These are phyloP conservation scores for Pectinophora gossypiella DNA, from an alignment of 1,140 invertebrate species.

Conservation along the genomic window DNA sequence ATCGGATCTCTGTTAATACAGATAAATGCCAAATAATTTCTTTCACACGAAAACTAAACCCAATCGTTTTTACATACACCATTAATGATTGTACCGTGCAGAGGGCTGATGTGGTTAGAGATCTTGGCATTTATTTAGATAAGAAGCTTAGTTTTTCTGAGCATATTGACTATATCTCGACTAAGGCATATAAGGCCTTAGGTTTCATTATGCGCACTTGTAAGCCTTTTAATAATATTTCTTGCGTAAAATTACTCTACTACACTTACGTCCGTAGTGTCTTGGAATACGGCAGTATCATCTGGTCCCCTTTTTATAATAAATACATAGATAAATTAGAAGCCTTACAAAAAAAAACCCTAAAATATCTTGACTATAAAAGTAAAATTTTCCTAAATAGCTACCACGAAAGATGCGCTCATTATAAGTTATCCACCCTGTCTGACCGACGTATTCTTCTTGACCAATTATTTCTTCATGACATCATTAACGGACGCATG, in stretches of 20 bases:
- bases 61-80: not conserved
- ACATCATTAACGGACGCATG: not conserved
- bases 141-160: conserved; percentile 7
- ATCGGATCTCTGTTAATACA: not conserved
- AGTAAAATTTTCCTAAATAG: not conserved
- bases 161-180: conserved; percentile 13
- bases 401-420: not conserved
- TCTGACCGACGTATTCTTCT: not conserved
- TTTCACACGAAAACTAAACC: not conserved
- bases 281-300: conserved; percentile 8
- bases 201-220: conserved; percentile 10
- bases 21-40: not conserved
- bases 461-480: not conserved
- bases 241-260: conserved; percentile 9
- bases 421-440: not conserved
- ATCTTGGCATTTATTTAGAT: conserved; percentile 14
- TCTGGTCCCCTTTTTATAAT: conserved; percentile 10
- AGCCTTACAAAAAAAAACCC: not conserved
- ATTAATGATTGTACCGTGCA: not conserved
- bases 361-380: conserved; percentile 3
- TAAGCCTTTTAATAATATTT: conserved; percentile 9
- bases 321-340: conserved; percentile 6
- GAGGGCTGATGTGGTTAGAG: conserved; percentile 1
- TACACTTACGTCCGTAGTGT: conserved; percentile 7
- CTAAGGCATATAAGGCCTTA: conserved; percentile 6